Conservation (phyloP, 1,140 invertebrate genomes). For the Microplitis mediator region DNA sequence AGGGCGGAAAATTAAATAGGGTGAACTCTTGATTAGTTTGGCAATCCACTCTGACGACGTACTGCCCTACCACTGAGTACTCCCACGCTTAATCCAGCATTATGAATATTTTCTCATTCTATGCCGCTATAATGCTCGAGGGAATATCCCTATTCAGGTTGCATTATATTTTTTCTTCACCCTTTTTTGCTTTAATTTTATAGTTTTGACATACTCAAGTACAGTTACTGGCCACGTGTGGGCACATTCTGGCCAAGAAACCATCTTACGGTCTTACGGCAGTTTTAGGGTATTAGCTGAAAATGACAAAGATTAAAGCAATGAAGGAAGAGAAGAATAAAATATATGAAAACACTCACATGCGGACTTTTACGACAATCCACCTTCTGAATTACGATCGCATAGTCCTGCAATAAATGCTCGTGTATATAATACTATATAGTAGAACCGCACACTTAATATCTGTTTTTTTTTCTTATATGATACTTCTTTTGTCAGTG, state of each 20-base stretch:
- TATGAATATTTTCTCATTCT: slow-evolving; percentile 50
- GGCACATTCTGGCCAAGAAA: not conserved
- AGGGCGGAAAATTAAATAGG: slow-evolving; percentile 49
- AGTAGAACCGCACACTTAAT: slow-evolving; percentile 29
- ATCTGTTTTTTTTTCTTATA: slow-evolving; percentile 14
- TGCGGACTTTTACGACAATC: slow-evolving; percentile 52
- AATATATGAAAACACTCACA: slow-evolving; percentile 24
- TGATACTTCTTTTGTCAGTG: slow-evolving; percentile 16
- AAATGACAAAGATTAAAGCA: slow-evolving; percentile 22
- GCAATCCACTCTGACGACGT: slow-evolving; percentile 34
- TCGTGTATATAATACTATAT: slow-evolving; percentile 36
- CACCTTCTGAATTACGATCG: slow-evolving; percentile 57
- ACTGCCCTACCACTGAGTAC: slow-evolving; percentile 23
- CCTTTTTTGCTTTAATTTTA: slow-evolving; percentile 8
- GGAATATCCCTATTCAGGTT: not conserved
- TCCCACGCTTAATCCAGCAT: slow-evolving; percentile 48
- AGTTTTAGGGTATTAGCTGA: slow-evolving; percentile 31
- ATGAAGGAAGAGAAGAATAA: slow-evolving; percentile 4
- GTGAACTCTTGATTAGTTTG: slow-evolving; percentile 50
- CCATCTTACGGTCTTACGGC: slow-evolving; percentile 19
- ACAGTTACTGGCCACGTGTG: too few species aligned
- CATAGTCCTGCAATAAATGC: slow-evolving; percentile 58
- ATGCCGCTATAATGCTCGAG: not conserved
- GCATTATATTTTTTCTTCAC: not conserved
- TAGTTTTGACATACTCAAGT: not conserved